phyloP scores from a whole-genome alignment of 2,888 invertebrate genomes.

The Caenorhabditis becei region DNA sequence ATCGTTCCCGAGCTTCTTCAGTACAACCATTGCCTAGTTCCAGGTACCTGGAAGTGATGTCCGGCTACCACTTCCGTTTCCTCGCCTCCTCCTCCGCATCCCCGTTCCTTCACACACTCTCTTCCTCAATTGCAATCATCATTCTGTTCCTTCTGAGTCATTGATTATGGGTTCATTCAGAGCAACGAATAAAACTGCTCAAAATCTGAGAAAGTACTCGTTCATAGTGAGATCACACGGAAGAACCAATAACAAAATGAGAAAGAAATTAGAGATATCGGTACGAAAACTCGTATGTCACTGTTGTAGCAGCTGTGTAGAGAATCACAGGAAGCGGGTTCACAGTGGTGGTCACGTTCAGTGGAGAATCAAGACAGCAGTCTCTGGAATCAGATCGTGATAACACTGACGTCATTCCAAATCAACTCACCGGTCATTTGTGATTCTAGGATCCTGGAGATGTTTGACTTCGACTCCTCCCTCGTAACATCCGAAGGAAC shows the following conservation, averaged over 20 bases:
- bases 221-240: conserved; percentile 39
- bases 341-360: conserved; percentile 54
- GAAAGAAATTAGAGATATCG: conserved; percentile 33
- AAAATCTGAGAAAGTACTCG: conserved; percentile 32
- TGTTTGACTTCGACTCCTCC: conserved; percentile 63
- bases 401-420: background rate
- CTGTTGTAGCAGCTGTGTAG: conserved; percentile 46
- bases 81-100: conserved; percentile 34
- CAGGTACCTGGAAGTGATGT: conserved; percentile 72
- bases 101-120: conserved; percentile 10
- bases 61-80: conserved; percentile 70
- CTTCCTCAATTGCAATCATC: conserved; percentile 23
- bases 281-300: conserved; percentile 49
- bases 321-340: conserved; percentile 62
- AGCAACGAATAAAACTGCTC: conserved; percentile 58
- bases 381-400: conserved; percentile 42
- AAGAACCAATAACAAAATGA: conserved; percentile 1
- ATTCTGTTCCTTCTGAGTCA: conserved; percentile 40
- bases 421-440: conserved; percentile 43
- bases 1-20: background rate
- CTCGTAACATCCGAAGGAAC: conserved; percentile 61
- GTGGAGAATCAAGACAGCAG: conserved; percentile 53
- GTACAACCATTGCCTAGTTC: conserved; percentile 10
- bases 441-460: conserved; percentile 57
- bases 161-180: conserved; percentile 50